Evolutionary conservation across 1,140 invertebrate species (phyloP).

Genomic region (Plutomurus gul): DNA sequence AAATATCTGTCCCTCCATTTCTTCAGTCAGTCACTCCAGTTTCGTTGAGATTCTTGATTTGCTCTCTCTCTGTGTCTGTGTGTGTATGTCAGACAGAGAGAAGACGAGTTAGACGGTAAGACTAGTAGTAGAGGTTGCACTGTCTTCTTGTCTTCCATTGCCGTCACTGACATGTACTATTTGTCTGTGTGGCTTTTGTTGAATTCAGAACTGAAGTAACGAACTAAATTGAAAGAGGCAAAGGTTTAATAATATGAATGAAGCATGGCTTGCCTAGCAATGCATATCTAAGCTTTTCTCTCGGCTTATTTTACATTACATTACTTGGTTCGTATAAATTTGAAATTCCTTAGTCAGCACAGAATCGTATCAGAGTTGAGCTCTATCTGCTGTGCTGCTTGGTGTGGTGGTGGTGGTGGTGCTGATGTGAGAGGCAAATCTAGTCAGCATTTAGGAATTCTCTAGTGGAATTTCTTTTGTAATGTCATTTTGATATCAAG

Average conservation of each 20-base stretch:
- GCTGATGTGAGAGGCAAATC: conserved; percentile 5
- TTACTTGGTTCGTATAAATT: not conserved
- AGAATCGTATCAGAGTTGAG: conserved; percentile 10
- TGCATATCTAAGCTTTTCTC: conserved; percentile 21
- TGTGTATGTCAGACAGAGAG: too few species aligned
- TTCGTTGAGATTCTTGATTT: conserved; percentile 7
- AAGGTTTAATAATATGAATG: conserved; percentile 30
- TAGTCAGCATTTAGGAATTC: conserved; percentile 26
- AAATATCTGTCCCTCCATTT: conserved; percentile 18
- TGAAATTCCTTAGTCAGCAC: conserved; percentile 31
- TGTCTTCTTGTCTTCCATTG: too few species aligned
- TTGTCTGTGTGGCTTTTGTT: not conserved
- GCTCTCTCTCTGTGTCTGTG: not conserved
- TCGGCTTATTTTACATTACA: conserved; percentile 2
- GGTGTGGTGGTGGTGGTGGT: not conserved
- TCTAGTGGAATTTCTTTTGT: not conserved
- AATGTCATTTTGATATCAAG: conserved; percentile 16
- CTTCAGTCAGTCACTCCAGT: not conserved
- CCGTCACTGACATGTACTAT: not conserved
- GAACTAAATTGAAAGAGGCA: conserved; percentile 15
- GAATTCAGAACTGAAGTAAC: conserved; percentile 10
- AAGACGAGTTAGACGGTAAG: too few species aligned
- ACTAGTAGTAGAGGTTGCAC: too few species aligned
- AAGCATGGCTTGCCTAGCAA: conserved; percentile 16
- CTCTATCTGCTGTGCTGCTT: not conserved